These are phyloP conservation scores for Nilaparvata lugens DNA, from an alignment of 1,140 invertebrate genomes.

Conservation along the genomic window DNA sequence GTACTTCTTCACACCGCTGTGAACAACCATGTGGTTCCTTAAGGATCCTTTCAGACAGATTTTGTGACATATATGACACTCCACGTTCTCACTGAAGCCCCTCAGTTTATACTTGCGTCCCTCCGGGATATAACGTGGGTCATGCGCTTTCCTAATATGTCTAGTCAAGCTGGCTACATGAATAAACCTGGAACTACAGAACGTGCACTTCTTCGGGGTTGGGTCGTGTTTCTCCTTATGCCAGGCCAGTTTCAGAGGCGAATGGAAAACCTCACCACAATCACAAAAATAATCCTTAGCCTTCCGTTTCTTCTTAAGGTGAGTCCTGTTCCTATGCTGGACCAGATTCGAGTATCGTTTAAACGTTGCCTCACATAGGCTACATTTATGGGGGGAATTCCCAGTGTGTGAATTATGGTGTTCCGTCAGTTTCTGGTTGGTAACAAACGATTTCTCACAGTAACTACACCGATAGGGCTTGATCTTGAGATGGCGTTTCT, in stretches of 20 bases:
- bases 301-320: constrained; percentile 54
- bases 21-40: constrained; percentile 68
- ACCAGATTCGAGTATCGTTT: constrained; percentile 74
- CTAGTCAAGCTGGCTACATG: constrained; percentile 70
- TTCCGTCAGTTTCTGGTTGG: constrained; percentile 64
- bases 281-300: constrained; percentile 68
- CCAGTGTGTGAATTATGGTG: constrained; percentile 75
- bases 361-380: constrained; percentile 72
- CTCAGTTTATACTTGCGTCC: constrained; percentile 36
- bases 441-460: constrained; percentile 73
- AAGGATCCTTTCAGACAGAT: constrained; percentile 68
- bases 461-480: constrained; percentile 64
- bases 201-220: constrained; percentile 70
- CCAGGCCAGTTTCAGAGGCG: constrained; percentile 71
- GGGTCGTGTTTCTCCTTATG: constrained; percentile 75
- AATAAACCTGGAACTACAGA: constrained; percentile 75
- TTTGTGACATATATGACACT: constrained; percentile 70
- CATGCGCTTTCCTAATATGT: constrained; percentile 72
- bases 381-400: constrained; percentile 69
- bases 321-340: constrained; percentile 65
- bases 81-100: constrained; percentile 50
- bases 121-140: constrained; percentile 58
- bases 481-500: constrained; percentile 67
- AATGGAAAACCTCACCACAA: constrained; percentile 70
- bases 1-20: constrained; percentile 62